Percentiles rank a stretch among this genome's conserved stretches.
Conservation (phyloP, 2,888 invertebrate genomes). For the Operophtera brumata region DNA sequence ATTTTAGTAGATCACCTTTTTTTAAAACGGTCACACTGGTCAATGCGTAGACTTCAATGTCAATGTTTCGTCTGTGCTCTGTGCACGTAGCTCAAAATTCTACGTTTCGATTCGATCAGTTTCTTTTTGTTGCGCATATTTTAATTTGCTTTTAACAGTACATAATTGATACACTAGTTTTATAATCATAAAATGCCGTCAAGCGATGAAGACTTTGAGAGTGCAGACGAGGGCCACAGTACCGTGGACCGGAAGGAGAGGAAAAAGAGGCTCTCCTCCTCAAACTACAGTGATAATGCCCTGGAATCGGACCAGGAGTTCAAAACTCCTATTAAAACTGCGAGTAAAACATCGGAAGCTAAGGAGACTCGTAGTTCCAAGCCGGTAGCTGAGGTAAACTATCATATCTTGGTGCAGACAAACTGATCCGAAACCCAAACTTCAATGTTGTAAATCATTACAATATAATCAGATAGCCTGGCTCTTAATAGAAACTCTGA, state of each 20-base stretch:
- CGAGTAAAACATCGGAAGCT: conserved; percentile 6
- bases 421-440: too few relatives aligned
- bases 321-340: conserved; percentile 29
- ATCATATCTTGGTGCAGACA: too few relatives aligned
- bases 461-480: too few relatives aligned
- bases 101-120: conserved; percentile 1
- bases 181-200: conserved; percentile 78
- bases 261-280: conserved; percentile 63
- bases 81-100: conserved; percentile 3
- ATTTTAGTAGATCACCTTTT: too few relatives aligned
- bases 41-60: too few relatives aligned
- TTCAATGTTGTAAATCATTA: too few relatives aligned
- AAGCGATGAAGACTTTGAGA: conserved; percentile 88
- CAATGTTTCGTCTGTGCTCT: neutral
- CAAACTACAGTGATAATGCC: conserved; percentile 65
- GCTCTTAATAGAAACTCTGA: too few relatives aligned
- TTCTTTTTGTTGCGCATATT: neutral
- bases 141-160: neutral
- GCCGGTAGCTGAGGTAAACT: conserved; percentile 30
- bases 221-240: conserved; percentile 85
- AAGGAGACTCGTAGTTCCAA: conserved; percentile 21
- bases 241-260: conserved; percentile 58
- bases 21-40: neutral
- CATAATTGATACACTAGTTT: neutral
- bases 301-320: conserved; percentile 52